Conservation (phyloP, 2,888 invertebrate genomes). For the Megamerina dolium region DNA sequence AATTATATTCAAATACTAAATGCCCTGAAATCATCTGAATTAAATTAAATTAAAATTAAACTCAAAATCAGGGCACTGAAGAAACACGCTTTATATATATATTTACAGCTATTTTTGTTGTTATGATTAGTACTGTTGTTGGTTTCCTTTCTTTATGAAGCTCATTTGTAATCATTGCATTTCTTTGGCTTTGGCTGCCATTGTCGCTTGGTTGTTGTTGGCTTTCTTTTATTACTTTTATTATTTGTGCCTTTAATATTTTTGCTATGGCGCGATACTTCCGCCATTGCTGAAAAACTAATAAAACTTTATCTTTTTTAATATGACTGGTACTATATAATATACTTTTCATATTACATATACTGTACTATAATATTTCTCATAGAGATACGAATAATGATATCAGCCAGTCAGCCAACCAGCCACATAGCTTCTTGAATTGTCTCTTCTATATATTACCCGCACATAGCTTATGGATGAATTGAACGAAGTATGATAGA, state of each 20-base stretch:
- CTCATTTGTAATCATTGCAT: constrained; percentile 7
- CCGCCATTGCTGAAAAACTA: constrained; percentile 22
- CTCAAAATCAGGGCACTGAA: too few relatives aligned
- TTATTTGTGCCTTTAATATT: constrained; percentile 16
- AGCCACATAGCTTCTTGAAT: too few relatives aligned
- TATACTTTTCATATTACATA: too few relatives aligned
- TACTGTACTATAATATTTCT: too few relatives aligned
- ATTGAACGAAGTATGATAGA: too few relatives aligned
- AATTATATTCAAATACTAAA: too few relatives aligned
- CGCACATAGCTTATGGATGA: not conserved
- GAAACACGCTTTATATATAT: too few relatives aligned
- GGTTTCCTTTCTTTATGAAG: not conserved
- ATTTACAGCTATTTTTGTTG: too few relatives aligned
- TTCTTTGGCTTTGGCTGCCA: constrained; percentile 4
- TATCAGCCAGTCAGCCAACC: not conserved
- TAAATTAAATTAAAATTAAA: too few relatives aligned
- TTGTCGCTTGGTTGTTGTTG: not conserved
- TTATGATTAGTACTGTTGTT: too few relatives aligned
- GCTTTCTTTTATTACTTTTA: constrained; percentile 18
- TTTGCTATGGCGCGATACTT: constrained; percentile 19
- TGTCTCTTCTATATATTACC: not conserved
- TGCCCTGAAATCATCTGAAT: too few relatives aligned
- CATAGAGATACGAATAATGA: not conserved
- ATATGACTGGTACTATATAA: constrained; percentile 22
- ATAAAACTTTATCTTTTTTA: constrained; percentile 33